phyloP scores from a whole-genome alignment of 2,797 vertebrate genomes.

The Sebastes steindachneri region DNA sequence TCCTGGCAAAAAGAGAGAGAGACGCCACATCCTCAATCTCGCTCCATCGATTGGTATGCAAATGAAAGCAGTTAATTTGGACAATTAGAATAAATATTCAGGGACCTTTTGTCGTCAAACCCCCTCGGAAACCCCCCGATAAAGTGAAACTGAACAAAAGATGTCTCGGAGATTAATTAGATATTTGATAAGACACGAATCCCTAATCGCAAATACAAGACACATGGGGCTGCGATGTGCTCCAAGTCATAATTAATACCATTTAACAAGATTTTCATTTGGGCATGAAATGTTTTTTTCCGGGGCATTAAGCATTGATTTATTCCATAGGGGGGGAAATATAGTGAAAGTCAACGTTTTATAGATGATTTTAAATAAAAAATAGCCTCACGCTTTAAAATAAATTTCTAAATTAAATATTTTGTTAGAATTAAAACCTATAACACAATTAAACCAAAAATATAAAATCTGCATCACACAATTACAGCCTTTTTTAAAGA shows the following conservation, averaged over 20 bases:
- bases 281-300: constrained; percentile 98
- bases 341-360: constrained; percentile 56
- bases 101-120: constrained; percentile 94
- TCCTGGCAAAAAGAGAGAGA: constrained; percentile 85
- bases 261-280: constrained; percentile 99
- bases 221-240: constrained; percentile 97
- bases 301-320: constrained; percentile 96
- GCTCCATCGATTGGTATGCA: constrained; percentile 98
- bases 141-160: constrained; percentile 99
- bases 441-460: constrained; percentile 17
- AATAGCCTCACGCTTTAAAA: constrained; percentile 15
- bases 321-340: constrained; percentile 85
- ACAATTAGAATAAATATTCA: constrained; percentile 99
- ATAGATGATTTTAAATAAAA: constrained; percentile 51
- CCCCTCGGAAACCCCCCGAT: constrained; percentile 93
- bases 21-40: constrained; percentile 89
- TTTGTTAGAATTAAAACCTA: not conserved
- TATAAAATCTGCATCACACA: constrained; percentile 77
- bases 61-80: constrained; percentile 99
- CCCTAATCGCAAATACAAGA: constrained; percentile 99
- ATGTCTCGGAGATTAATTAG: constrained; percentile 99
- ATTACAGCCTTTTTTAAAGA: constrained; percentile 80
- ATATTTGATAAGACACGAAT: constrained; percentile 99
- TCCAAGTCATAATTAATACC: constrained; percentile 99
- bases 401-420: not conserved